Evolutionary conservation across 2,113 vertebrate genomes (phyloP).

Genomic region (Mastomys natalensis): DNA sequence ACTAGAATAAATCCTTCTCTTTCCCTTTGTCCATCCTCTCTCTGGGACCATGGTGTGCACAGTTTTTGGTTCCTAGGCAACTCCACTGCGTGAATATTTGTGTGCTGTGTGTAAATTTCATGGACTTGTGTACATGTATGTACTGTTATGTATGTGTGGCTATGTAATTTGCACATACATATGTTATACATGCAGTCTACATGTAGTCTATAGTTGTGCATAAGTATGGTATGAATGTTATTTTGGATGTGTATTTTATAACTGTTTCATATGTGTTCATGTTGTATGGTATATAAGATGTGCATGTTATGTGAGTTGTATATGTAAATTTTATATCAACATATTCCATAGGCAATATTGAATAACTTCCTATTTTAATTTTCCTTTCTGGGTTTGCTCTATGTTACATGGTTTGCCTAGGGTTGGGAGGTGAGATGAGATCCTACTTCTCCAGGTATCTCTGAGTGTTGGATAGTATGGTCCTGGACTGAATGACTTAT

Average conservation of each 20-base stretch:
- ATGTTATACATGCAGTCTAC: background rate
- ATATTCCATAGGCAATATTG: background rate
- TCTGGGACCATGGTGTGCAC: background rate
- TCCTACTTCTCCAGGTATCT: background rate
- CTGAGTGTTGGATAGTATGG: background rate
- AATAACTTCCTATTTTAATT: background rate
- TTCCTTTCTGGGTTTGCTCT: background rate
- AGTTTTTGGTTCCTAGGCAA: background rate
- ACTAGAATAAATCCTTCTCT: background rate
- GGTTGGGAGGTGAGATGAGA: no score
- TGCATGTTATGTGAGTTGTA: background rate
- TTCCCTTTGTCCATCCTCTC: background rate
- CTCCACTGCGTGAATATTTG: background rate
- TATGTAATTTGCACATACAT: accelerated
- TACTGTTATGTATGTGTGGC: background rate
- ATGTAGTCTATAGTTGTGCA: background rate
- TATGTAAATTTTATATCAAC: background rate
- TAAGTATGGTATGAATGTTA: accelerated
- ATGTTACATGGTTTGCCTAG: background rate
- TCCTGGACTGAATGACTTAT: background rate
- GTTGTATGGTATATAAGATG: background rate
- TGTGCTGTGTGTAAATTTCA: background rate
- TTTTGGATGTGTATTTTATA: background rate
- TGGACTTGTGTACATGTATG: background rate
- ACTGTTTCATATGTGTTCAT: background rate